Base-by-base conservation (phyloP, 2,113 vertebrate species). In the Clarias macrocephalus region DNA sequence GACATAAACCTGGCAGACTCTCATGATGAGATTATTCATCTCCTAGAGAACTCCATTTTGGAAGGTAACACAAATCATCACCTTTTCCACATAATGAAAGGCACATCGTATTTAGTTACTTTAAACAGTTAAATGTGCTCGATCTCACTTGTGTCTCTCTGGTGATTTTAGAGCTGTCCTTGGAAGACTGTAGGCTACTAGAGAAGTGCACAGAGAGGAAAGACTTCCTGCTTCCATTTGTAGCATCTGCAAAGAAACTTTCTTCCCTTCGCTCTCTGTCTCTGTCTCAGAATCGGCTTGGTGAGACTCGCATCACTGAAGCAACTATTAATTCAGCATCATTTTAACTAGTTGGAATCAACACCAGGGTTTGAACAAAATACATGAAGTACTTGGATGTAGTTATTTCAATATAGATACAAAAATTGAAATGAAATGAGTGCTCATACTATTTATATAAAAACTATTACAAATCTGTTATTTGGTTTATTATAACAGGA, bases 181-280 rank as follows among this genome's bases (percentile, higher is more conserved):
- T 97, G 63, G 96, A 95, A 54, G 97, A 98, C 93, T 99, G 98
- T 82, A 96, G 97, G 7, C 96, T 99, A 77, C 96, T 98, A 86
- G 97, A 99, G 93, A 96, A 62, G 65, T 93, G 91, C 25, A 83
- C 89, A 59, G 91, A 95, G 70, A 95, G 95, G 52, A 84, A 93
- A 18, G 95, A 95, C 72, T 95, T 95, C 91, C 90, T 98, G 75
- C 89, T 91, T 16, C 94, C 95, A 90, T 93, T 99, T 90, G 96
- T 97, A 83, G 91, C 88, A 8, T 92, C 94, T 85, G 89, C 97
- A 88, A 98, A 95, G 92, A 91, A 86, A 33, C 94, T 96, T 62
- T 90, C 95, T 8, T 95, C 95, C 3, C 92, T 99, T 75, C 97
- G 93, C 89, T 96, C 93, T 70, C 95, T 99, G 52, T 95, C 93